These are phyloP conservation scores for Ceyx margarethae DNA, from an alignment of 2,113 vertebrate species.

Conservation along the genomic window DNA sequence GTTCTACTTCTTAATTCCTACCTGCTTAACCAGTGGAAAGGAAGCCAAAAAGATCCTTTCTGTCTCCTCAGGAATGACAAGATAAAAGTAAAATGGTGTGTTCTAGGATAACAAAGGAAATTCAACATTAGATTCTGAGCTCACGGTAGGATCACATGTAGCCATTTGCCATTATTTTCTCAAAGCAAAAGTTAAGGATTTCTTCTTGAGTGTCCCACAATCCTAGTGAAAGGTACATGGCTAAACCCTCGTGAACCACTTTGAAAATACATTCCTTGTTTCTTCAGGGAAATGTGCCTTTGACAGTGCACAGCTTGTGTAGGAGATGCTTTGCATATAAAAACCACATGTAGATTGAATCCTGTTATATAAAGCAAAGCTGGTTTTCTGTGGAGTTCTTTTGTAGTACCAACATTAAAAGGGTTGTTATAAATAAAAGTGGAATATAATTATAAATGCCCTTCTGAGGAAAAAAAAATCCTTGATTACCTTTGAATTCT, in stretches of 20 bases:
- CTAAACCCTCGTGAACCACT: neutral
- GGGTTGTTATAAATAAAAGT: constrained; percentile 71
- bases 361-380: constrained; percentile 56
- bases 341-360: constrained; percentile 51
- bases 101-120: neutral
- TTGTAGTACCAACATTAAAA: constrained; percentile 71
- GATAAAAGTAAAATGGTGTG: neutral
- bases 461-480: constrained; percentile 60
- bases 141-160: neutral
- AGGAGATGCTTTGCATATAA: constrained; percentile 60
- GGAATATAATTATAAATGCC: constrained; percentile 75
- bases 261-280: constrained; percentile 23
- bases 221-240: neutral
- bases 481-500: constrained; percentile 75
- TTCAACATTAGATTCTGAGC: neutral
- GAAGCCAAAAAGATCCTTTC: neutral
- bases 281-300: constrained; percentile 44
- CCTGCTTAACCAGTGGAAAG: neutral
- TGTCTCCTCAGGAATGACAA: neutral
- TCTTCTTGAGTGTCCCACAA: neutral
- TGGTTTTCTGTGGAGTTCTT: constrained; percentile 59
- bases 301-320: constrained; percentile 18
- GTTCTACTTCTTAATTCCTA: neutral
- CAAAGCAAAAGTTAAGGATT: neutral
- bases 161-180: neutral